A percentile compares a stretch with the other conserved stretches of the same genome.
Evolutionary conservation across 2,113 vertebrate species (phyloP).

Genomic region (Nerophis lumbriciformis): DNA sequence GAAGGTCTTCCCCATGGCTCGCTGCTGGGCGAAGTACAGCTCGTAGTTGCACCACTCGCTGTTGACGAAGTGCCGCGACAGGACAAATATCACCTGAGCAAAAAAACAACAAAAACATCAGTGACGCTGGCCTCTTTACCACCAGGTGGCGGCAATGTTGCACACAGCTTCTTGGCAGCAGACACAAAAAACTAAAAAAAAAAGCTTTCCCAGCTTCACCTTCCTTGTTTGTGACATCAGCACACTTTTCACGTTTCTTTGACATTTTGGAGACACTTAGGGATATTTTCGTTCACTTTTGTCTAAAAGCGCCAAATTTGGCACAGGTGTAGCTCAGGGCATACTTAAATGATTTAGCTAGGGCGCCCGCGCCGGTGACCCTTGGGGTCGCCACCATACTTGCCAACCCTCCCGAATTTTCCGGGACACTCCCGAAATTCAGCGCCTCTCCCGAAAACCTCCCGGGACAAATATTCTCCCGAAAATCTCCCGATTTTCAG

Average conservation of each 20-base stretch:
- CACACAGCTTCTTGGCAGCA: neutral
- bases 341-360: too few species aligned
- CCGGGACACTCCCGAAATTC: too few species aligned
- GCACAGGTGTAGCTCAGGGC: too few species aligned
- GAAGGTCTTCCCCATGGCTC: constrained; percentile 73
- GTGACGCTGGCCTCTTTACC: neutral
- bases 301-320: too few species aligned
- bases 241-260: neutral
- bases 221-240: neutral
- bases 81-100: constrained; percentile 75
- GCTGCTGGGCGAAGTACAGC: constrained; percentile 83
- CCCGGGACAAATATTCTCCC: too few species aligned
- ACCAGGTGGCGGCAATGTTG: neutral
- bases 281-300: too few species aligned
- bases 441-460: too few species aligned
- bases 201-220: neutral
- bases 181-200: neutral
- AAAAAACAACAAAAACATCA: neutral
- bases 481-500: too few species aligned
- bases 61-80: constrained; percentile 78
- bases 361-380: too few species aligned
- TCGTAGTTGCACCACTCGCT: constrained; percentile 89
- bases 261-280: neutral
- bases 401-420: too few species aligned
- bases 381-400: too few species aligned